Evolutionary conservation across 2,113 vertebrate genomes (phyloP).

Genomic region (Brachypteracias leptosomus): DNA sequence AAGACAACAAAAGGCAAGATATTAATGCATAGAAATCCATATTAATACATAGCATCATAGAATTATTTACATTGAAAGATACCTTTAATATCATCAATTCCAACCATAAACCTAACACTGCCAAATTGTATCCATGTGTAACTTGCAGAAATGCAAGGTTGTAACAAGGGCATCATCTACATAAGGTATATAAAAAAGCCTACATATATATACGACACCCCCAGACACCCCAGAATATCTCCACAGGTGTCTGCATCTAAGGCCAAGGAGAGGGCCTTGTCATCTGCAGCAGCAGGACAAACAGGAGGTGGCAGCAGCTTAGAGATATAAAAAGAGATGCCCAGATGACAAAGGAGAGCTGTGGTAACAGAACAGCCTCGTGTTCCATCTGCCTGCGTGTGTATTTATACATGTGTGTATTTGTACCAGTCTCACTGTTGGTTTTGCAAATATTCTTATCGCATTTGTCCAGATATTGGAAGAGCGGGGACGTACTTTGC

Average conservation of each 20-base stretch:
- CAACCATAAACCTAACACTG: neutral
- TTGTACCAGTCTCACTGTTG: neutral
- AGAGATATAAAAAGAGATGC: neutral
- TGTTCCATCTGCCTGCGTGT: neutral
- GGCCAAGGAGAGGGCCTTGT: neutral
- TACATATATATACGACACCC: neutral
- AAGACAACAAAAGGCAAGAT: neutral
- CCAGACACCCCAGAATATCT: neutral
- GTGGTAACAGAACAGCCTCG: neutral
- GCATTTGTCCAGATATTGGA: neutral
- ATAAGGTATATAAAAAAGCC: neutral
- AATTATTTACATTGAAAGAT: neutral
- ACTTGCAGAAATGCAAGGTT: neutral
- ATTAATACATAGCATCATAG: neutral
- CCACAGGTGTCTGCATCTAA: neutral
- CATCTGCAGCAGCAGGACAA: neutral
- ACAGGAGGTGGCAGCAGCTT: neutral
- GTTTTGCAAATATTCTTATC: neutral
- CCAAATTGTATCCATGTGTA: neutral
- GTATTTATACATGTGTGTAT: neutral
- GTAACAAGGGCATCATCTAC: neutral
- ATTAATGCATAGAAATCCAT: neutral
- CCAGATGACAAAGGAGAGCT: neutral
- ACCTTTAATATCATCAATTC: neutral
- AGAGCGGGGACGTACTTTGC: neutral